phyloP scores from a whole-genome alignment of 2,888 invertebrate species.

The Clistopyga incitator region DNA sequence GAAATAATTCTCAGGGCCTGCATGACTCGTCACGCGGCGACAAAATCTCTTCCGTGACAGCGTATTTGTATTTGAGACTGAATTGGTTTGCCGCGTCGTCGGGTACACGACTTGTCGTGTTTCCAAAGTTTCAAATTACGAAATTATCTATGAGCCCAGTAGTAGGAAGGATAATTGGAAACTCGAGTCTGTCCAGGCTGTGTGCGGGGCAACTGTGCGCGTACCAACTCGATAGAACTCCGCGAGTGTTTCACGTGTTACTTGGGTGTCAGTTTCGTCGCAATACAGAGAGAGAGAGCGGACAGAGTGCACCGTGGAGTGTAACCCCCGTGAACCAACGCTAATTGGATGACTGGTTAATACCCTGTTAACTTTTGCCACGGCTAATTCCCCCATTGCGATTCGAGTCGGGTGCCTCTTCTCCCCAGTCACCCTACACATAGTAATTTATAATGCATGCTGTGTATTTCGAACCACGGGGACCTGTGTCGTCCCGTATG shows the following conservation, averaged over 20 bases:
- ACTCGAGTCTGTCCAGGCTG: conserved; percentile 15
- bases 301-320: conserved; percentile 4
- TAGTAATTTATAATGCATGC: conserved; percentile 21
- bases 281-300: not conserved
- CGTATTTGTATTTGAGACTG: not conserved
- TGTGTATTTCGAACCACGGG: not conserved
- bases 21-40: too few species aligned
- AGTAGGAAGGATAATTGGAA: conserved; percentile 25
- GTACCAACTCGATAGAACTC: not conserved
- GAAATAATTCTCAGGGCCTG: too few species aligned
- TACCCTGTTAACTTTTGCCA: conserved; percentile 70
- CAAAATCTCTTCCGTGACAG: too few species aligned
- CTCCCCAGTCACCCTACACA: conserved; percentile 29
- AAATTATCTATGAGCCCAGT: conserved; percentile 12
- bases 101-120: not conserved
- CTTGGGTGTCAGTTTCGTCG: conserved; percentile 41
- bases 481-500: not conserved
- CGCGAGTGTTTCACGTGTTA: conserved; percentile 8
- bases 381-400: conserved; percentile 37
- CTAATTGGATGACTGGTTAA: conserved; percentile 73
- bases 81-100: conserved; percentile 1
- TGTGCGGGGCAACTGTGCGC: not conserved
- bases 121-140: conserved; percentile 20
- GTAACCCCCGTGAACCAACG: conserved; percentile 58
- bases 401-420: conserved; percentile 29